Percentiles rank a stretch among this genome's conserved stretches.
Evolutionary conservation across 2,797 vertebrate species (phyloP).

Genomic region (Scyliorhinus canicula): DNA sequence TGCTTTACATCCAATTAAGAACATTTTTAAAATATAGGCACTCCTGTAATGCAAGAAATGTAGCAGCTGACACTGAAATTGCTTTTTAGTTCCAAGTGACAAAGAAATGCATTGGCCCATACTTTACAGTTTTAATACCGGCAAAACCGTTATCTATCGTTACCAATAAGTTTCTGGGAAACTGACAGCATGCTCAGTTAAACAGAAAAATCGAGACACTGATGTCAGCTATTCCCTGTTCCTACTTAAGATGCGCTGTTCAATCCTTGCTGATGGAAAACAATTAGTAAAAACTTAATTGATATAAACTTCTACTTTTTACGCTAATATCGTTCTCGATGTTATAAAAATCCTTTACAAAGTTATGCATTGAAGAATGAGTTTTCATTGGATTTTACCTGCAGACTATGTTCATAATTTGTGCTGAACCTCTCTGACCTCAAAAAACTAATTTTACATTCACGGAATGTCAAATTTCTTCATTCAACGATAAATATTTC

Average conservation of each 20-base stretch:
- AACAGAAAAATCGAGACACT: neutral
- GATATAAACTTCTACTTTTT: neutral
- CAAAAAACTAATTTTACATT: neutral
- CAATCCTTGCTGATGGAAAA: neutral
- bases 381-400: neutral
- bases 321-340: neutral
- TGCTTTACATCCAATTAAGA: neutral
- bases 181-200: neutral
- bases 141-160: neutral
- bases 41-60: neutral
- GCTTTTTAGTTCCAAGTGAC: neutral
- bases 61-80: neutral
- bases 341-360: neutral
- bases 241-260: neutral
- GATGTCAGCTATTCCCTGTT: neutral
- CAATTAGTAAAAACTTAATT: neutral
- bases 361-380: neutral
- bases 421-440: neutral
- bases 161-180: neutral
- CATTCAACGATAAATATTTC: neutral
- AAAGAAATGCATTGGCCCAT: neutral
- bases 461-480: neutral
- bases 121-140: neutral
- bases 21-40: neutral
- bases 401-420: neutral